A percentile compares a stretch with the other conserved stretches of the same genome.
Conservation (phyloP, 2,113 vertebrate species). For the Ranitomeya variabilis region DNA sequence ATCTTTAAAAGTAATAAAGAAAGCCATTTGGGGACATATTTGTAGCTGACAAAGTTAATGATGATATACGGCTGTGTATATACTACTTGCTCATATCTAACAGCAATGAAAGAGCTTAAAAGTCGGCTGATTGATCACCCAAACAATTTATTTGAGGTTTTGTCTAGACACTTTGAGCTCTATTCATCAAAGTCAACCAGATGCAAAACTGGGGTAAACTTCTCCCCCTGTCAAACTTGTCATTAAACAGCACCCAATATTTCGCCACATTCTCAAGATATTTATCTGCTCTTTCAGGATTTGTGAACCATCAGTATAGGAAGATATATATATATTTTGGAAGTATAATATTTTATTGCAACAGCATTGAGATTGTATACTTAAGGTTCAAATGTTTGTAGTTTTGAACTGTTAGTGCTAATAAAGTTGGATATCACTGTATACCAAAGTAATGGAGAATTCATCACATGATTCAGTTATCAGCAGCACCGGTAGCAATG, state of each 20-base stretch:
- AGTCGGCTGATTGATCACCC: conserved; percentile 42
- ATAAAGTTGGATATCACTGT: conserved; percentile 91
- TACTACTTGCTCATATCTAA: conserved; percentile 46
- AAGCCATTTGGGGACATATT: conserved; percentile 51
- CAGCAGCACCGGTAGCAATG: conserved; percentile 87
- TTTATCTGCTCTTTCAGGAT: not conserved
- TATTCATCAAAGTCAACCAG: conserved; percentile 54
- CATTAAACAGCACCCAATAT: not conserved
- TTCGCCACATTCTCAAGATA: not conserved
- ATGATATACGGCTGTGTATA: conserved; percentile 56
- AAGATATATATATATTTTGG: not conserved
- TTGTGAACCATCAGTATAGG: not conserved
- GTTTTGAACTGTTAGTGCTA: conserved; percentile 79
- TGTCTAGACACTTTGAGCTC: conserved; percentile 51
- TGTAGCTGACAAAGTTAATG: conserved; percentile 52
- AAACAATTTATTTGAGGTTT: conserved; percentile 57
- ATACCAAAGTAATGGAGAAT: conserved; percentile 84
- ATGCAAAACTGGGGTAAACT: conserved; percentile 28
- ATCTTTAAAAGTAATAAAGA: conserved; percentile 45
- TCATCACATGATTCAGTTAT: conserved; percentile 91
- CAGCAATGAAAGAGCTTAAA: conserved; percentile 48
- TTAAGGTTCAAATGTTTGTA: no score
- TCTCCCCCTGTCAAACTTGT: not conserved
- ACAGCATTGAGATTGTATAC: not conserved
- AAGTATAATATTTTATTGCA: not conserved